Base-by-base conservation (phyloP, 1,140 invertebrate species). In the Campoletis sonorensis region DNA sequence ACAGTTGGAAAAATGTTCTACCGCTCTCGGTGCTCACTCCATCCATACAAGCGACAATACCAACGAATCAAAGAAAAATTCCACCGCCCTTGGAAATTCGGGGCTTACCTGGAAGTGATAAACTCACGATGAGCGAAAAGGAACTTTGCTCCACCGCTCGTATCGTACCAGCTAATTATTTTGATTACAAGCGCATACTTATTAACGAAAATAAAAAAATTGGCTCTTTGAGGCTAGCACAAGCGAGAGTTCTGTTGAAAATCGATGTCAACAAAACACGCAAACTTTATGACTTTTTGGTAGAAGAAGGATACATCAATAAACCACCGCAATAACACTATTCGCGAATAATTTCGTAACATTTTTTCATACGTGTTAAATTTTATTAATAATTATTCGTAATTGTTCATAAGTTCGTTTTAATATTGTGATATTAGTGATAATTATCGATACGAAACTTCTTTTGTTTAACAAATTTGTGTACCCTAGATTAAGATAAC, bases 211-310 rank as follows among this genome's bases (percentile, higher is more conserved):
- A 96, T 89, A 93, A 94, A 79, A 96, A 96, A 86, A 92, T 94
- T 73, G 96, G 95, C 2, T 93, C 92, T 83, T 89, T 98, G 11
- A 93, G 94, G 81, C 91, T 98, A 27, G 94, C 96, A 23, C 96
- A 97, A 88, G 97, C 97, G 0, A 92, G 97, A 67, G 93, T 93
- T 40, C 92, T 98, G 10, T 94, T 98, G 15, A 98, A 98, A 91
- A 98, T 98, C 81, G 97, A 98, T 93, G 97, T 98, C 0, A 98
- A 98, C 91, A 98, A 98, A 92, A 98, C 97, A 3, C 94, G 97
- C 78, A 97, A 97, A 89, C 94, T 98, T 64, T 98, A 96, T 92
- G 97, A 98, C 90, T 96, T 96, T 90, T 92, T 98, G 4, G 87
- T 96, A 7, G 88, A 94, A 75, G 93, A 96, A 87, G 96, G 96